These are phyloP conservation scores for Hypsopygia costalis DNA, from an alignment of 2,888 invertebrate genomes.

Conservation along the genomic window DNA sequence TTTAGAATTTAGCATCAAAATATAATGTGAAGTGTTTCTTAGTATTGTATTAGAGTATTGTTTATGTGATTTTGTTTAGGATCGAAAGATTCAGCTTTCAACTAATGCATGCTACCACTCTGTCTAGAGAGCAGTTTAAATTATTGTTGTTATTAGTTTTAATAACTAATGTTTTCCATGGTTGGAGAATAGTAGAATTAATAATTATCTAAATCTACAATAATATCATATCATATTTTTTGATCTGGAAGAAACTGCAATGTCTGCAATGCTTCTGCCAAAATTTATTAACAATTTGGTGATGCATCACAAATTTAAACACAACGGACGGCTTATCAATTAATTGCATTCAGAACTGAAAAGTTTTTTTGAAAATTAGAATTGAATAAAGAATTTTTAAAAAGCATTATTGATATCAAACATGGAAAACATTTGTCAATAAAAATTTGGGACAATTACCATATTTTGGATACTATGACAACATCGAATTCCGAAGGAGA, in stretches of 20 bases:
- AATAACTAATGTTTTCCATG: slow-evolving; percentile 27
- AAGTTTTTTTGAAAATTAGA: no score
- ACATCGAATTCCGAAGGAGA: slow-evolving; percentile 47
- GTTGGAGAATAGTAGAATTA: no score
- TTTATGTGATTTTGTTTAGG: slow-evolving; percentile 12
- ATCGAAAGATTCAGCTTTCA: slow-evolving; percentile 11
- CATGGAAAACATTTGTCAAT: slow-evolving; percentile 3
- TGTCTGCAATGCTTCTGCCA: no score
- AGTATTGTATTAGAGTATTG: slow-evolving; percentile 10
- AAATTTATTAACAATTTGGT: no score
- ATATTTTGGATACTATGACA: slow-evolving; percentile 35
- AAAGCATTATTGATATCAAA: no score
- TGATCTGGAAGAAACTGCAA: no score
- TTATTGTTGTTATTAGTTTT: slow-evolving; percentile 21
- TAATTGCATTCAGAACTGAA: no score
- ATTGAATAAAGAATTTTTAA: no score
- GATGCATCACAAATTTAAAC: no score
- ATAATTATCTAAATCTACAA: no score
- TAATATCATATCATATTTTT: no score
- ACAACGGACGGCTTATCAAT: no score
- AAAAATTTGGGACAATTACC: slow-evolving; percentile 13
- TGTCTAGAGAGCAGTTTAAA: slow-evolving; percentile 36
- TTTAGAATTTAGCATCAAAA: neutral
- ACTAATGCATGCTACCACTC: slow-evolving; percentile 42
- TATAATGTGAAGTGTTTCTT: slow-evolving; percentile 11